Conservation (phyloP, 2,888 invertebrate genomes). For the Morpho helenor region DNA sequence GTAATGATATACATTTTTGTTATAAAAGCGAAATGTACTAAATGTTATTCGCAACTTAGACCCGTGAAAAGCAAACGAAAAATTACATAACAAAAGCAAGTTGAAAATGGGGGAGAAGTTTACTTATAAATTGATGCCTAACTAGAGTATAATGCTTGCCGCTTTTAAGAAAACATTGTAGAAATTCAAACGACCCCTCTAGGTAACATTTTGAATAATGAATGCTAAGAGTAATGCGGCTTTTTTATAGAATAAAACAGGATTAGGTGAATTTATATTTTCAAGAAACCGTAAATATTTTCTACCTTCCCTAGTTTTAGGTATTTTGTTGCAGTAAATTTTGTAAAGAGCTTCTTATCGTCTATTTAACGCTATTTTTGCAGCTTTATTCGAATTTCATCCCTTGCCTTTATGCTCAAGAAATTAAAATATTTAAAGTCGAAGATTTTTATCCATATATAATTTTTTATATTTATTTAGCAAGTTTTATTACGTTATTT, state of each 20-base stretch:
- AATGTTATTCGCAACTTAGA: conserved; percentile 8
- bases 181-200: conserved; percentile 13
- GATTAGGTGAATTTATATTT: not conserved
- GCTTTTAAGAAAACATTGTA: conserved; percentile 17
- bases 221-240: conserved; percentile 4
- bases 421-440: no score
- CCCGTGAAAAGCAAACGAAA: conserved; percentile 10
- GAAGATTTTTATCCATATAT: no score
- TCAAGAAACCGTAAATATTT: not conserved
- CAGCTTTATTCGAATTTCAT: no score
- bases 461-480: no score
- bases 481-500: no score
- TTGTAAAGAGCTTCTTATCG: no score
- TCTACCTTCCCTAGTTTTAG: not conserved
- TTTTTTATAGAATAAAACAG: conserved; percentile 7
- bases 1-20: conserved; percentile 2
- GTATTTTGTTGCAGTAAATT: not conserved
- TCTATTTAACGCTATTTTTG: no score
- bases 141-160: conserved; percentile 13
- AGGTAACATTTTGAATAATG: conserved; percentile 15
- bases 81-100: conserved; percentile 15
- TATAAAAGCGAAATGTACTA: conserved; percentile 6
- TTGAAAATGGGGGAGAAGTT: conserved; percentile 12
- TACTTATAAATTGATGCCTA: conserved; percentile 16
- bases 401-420: no score